phyloP scores from a whole-genome alignment of 2,888 invertebrate genomes.

The Parascotia fuliginaria region DNA sequence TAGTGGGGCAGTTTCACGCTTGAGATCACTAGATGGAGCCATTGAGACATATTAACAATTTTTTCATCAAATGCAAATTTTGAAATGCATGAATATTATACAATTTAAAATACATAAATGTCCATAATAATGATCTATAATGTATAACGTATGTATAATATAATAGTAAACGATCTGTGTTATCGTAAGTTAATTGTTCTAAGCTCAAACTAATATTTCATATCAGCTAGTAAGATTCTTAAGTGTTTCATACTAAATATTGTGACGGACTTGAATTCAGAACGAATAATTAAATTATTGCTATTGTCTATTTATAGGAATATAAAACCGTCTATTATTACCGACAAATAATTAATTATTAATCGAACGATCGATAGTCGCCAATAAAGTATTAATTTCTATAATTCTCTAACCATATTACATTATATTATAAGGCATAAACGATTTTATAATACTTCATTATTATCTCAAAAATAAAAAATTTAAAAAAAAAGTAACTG shows the following conservation, averaged over 20 bases:
- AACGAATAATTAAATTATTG: conserved; percentile 18
- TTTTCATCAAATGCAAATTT: too few relatives aligned
- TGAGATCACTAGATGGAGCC: conserved; percentile 1
- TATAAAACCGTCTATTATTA: background rate
- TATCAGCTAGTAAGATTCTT: conserved; percentile 39
- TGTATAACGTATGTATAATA: background rate
- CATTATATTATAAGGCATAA: too few relatives aligned
- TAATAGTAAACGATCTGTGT: conserved; percentile 13
- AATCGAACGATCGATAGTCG: too few relatives aligned
- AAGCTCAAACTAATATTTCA: conserved; percentile 26
- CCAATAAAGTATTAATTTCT: too few relatives aligned
- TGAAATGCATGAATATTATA: background rate
- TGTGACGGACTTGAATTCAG: conserved; percentile 29
- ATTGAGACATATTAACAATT: too few relatives aligned
- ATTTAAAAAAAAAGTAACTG: background rate
- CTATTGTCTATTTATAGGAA: background rate
- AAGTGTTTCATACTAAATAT: conserved; percentile 17
- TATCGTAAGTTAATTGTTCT: conserved; percentile 14
- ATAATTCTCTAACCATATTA: too few relatives aligned
- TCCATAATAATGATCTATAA: background rate
- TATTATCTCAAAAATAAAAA: too few relatives aligned
- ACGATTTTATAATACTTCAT: too few relatives aligned
- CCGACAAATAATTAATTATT: background rate
- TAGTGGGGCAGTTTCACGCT: background rate
- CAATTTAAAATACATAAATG: too few relatives aligned